phyloP scores from a whole-genome alignment of 1,140 invertebrate species.

The Drosophila subobscura region DNA sequence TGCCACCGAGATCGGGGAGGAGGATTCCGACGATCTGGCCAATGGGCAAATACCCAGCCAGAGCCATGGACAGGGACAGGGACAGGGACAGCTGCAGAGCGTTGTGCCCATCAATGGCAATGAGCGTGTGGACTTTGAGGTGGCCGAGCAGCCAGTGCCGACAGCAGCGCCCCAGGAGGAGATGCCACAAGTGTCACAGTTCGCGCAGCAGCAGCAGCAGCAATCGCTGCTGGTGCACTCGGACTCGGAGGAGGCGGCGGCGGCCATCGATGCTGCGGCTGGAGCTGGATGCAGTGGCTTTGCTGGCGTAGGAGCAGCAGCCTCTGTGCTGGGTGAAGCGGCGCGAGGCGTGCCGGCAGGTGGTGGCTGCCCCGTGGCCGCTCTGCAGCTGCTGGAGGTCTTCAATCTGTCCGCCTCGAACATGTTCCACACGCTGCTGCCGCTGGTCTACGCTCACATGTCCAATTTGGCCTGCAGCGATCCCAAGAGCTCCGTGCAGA shows the following conservation, averaged over 20 bases:
- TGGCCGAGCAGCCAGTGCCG: conserved; percentile 49
- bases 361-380: conserved; percentile 38
- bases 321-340: no score
- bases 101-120: conserved; percentile 76
- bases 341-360: not conserved
- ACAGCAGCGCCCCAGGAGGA: not conserved
- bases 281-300: conserved; percentile 18
- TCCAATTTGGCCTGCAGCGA: conserved; percentile 92
- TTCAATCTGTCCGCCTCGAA: conserved; percentile 81
- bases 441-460: conserved; percentile 91
- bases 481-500: conserved; percentile 94
- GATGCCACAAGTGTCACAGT: conserved; percentile 1
- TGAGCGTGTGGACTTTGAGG: conserved; percentile 73
- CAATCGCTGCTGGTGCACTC: conserved; percentile 23
- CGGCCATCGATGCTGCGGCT: not conserved
- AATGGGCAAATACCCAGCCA: conserved; percentile 59
- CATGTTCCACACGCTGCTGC: conserved; percentile 90
- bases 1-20: conserved; percentile 79
- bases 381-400: conserved; percentile 71
- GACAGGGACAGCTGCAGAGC: conserved; percentile 3
- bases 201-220: conserved; percentile 1
- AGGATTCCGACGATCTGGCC: conserved; percentile 71
- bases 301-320: conserved; percentile 14
- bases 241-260: conserved; percentile 72
- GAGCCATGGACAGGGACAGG: conserved; percentile 16